phyloP scores from a whole-genome alignment of 2,888 invertebrate genomes.

The Orthosia gracilis region DNA sequence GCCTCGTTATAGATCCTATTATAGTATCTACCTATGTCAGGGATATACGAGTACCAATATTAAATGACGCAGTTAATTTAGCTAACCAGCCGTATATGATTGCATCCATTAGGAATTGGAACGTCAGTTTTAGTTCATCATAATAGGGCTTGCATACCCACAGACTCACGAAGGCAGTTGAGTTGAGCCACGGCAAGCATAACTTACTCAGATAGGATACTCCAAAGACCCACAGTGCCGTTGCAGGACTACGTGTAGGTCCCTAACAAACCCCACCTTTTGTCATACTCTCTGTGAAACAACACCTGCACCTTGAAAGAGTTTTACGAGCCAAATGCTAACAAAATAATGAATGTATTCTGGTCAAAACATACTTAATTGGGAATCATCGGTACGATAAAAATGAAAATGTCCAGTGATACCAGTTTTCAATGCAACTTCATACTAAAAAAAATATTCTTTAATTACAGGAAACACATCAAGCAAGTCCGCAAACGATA shows the following conservation, averaged over 20 bases:
- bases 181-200: no score
- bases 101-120: not conserved
- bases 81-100: slow-evolving; percentile 17
- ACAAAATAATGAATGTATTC: no score
- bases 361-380: no score
- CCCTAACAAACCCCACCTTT: no score
- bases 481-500: not conserved
- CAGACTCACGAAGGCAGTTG: no score
- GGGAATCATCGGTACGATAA: no score
- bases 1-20: not conserved
- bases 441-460: not conserved
- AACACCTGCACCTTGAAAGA: no score
- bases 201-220: not conserved
- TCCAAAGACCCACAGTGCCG: no score
- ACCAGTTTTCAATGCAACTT: not conserved
- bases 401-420: not conserved
- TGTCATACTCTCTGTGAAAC: no score
- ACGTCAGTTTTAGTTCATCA: slow-evolving; percentile 3
- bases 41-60: not conserved
- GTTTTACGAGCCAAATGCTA: no score
- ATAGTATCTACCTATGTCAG: slow-evolving; percentile 17
- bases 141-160: not conserved
- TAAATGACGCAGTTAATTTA: slow-evolving; percentile 5
- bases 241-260: no score
- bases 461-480: slow-evolving; percentile 21